Conservation (phyloP, 2,113 vertebrate genomes). For the Gorilla gorilla region DNA sequence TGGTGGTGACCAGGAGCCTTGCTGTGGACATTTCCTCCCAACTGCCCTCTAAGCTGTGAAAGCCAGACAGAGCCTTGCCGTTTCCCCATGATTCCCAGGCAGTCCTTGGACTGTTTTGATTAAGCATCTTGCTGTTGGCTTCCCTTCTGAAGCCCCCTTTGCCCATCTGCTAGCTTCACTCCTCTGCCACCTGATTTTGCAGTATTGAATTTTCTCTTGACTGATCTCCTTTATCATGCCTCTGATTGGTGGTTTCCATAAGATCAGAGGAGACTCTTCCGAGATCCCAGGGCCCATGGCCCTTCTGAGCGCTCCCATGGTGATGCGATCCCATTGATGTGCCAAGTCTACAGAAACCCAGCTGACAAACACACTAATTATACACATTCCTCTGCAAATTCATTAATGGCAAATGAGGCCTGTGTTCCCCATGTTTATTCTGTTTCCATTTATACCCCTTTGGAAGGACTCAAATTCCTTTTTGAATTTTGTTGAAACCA, state of each 20-base stretch:
- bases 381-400: conserved; percentile 15
- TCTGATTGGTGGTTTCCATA: conserved; percentile 39
- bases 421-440: not conserved
- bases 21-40: not conserved
- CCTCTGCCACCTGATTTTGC: conserved; percentile 71
- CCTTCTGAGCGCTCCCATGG: not conserved
- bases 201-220: conserved; percentile 64
- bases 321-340: conserved; percentile 4
- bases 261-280: conserved; percentile 29
- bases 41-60: not conserved
- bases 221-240: conserved; percentile 39
- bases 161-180: conserved; percentile 73
- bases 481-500: not conserved
- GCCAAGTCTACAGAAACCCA: not conserved
- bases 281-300: conserved; percentile 48
- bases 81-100: not conserved
- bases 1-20: not conserved
- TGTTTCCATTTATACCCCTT: not conserved
- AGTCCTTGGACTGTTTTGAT: not conserved
- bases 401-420: not conserved
- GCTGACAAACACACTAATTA: not conserved
- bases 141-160: conserved; percentile 70
- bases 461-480: conserved; percentile 23
- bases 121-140: conserved; percentile 71
- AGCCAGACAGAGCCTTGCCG: not conserved